These are phyloP conservation scores for Nesoenas mayeri DNA, from an alignment of 2,113 vertebrate genomes.

Conservation along the genomic window DNA sequence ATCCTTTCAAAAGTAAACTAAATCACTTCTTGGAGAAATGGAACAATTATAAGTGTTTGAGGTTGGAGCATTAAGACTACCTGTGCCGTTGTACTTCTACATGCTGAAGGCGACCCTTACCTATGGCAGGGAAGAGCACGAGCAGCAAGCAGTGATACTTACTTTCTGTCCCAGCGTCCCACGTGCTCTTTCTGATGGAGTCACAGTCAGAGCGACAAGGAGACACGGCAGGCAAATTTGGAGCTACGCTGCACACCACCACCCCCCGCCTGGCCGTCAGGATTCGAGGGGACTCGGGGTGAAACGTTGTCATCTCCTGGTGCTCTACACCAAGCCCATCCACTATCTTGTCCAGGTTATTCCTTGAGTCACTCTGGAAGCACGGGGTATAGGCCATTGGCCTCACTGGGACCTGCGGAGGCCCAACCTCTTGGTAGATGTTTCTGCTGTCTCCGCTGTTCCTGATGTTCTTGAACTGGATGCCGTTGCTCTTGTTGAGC, in stretches of 20 bases:
- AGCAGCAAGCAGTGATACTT: background rate
- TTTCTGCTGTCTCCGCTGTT: slow-evolving; percentile 84
- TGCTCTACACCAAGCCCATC: slow-evolving; percentile 84
- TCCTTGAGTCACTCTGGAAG: slow-evolving; percentile 89
- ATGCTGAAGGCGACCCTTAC: background rate
- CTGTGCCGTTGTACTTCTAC: background rate
- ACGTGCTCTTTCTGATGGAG: slow-evolving; percentile 89
- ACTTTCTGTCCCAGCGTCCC: slow-evolving; percentile 88
- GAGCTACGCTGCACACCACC: slow-evolving; percentile 96
- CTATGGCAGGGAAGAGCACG: fast-evolving
- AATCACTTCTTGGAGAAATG: background rate
- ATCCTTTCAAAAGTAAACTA: background rate
- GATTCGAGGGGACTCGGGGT: slow-evolving; percentile 91
- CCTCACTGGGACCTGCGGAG: slow-evolving; percentile 92
- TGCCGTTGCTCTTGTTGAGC: slow-evolving; percentile 92
- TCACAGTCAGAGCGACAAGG: slow-evolving; percentile 93
- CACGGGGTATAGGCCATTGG: slow-evolving; percentile 97
- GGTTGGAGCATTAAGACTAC: background rate
- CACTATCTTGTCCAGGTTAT: slow-evolving; percentile 90
- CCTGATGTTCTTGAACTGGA: slow-evolving; percentile 87
- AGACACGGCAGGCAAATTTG: slow-evolving; percentile 88
- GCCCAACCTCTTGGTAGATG: slow-evolving; percentile 86
- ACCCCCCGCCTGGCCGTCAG: slow-evolving; percentile 87
- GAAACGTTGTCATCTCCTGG: slow-evolving; percentile 97
- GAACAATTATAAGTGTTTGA: background rate